Conservation (phyloP, 1,140 invertebrate species). For the Neodiprion lecontei region DNA sequence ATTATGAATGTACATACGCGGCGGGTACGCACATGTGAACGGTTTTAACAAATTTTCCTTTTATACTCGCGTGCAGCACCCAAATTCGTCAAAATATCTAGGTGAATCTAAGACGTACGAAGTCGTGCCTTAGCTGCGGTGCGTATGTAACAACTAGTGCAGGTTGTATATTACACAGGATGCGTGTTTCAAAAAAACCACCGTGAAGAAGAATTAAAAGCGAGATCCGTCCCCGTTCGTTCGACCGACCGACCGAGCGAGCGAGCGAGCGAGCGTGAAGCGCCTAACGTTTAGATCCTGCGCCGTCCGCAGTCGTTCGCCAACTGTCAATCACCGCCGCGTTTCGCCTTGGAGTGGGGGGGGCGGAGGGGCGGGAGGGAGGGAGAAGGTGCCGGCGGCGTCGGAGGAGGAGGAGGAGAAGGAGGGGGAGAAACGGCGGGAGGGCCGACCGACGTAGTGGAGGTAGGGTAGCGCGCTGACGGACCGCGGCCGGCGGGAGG, state of each 20-base stretch:
- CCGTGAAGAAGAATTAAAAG: background rate
- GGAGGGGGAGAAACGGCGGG: constrained; percentile 39
- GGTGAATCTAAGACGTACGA: too few relatives aligned
- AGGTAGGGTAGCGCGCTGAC: background rate
- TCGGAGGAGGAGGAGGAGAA: background rate
- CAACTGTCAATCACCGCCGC: constrained; percentile 71
- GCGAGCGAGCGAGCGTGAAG: constrained; percentile 30
- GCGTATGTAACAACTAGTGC: too few relatives aligned
- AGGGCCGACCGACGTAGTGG: constrained; percentile 20
- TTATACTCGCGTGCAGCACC: constrained; percentile 28
- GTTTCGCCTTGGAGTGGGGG: constrained; percentile 62
- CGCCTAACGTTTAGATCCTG: constrained; percentile 61
- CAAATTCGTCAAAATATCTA: background rate
- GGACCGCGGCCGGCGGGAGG: background rate
- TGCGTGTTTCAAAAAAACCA: background rate
- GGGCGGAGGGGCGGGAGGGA: constrained; percentile 10
- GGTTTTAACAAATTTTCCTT: constrained; percentile 29
- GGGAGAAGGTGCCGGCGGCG: background rate
- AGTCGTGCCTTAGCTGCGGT: too few relatives aligned
- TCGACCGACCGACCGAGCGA: constrained; percentile 16
- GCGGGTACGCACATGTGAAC: constrained; percentile 32
- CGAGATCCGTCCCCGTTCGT: constrained; percentile 26
- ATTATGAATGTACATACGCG: background rate
- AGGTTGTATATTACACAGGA: too few relatives aligned
- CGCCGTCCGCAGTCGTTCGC: constrained; percentile 71